Evolutionary conservation across 2,797 vertebrate species (phyloP), one percentile per base, ranked within the genome.

Genomic region (Aplochiton taeniatus): DNA sequence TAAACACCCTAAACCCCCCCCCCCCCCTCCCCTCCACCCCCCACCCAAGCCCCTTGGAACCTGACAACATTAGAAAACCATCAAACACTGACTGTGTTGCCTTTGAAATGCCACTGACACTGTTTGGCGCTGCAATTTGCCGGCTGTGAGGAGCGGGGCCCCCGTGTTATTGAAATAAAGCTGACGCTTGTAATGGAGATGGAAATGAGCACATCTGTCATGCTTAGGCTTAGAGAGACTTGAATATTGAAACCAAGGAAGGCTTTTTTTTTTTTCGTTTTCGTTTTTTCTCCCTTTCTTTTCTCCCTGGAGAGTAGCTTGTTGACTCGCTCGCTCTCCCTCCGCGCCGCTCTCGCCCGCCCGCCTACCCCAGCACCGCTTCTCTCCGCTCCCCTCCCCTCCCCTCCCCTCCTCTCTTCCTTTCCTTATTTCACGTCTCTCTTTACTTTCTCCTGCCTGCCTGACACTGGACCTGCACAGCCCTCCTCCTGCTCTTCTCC

Each of bases 101-200:
- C 80, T 92, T 90, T 90, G 88, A 90, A 91, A 90, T 79, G 80
- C 76, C 80, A 79, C 83, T 87, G 87, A 90, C 89, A 88, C 87
- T 87, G 73, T 74, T 91, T 89, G 88, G 79, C 66, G 66, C 75
- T 77, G 80, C 84, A 88, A 88, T 89, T 91, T 89, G 82, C 83
- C 72, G 66, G 67, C 88, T 81, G 77, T 83, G 84, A 90, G 69
- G 81, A 87, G 78, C 58, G 65, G 46, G 31, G 31, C 31, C 31
- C 78, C 72, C 44, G 61, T 83, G 78, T 89, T 90, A 91, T 88
- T 90, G 90, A 90, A 92, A 91, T 90, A 84, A 90, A 91, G 90
- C 85, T 85, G 83, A 87, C 82, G 77, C 85, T 87, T 85, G 86
- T 88, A 91, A 91, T 90, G 82, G 83, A 85, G 85, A 85, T 81